A percentile compares a stretch with the other conserved stretches of the same genome.
Conservation (phyloP, 1,140 invertebrate species). For the Drosophila melanica region DNA sequence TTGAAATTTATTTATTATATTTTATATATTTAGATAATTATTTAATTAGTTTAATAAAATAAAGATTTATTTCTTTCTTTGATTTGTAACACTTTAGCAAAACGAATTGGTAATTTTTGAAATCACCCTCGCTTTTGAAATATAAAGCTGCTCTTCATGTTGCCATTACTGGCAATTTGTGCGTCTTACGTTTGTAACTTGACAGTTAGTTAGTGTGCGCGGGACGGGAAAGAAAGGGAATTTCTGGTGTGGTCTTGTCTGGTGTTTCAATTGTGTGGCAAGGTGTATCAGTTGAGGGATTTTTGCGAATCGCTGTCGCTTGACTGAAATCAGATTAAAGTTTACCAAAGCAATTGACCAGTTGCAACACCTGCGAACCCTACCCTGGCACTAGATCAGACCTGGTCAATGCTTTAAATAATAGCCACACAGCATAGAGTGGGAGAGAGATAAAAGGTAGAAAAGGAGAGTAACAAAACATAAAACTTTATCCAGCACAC, state of each 20-base stretch:
- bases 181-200: conserved; percentile 63
- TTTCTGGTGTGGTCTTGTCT: conserved; percentile 24
- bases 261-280: conserved; percentile 32
- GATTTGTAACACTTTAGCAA: neutral
- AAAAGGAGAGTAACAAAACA: neutral
- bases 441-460: neutral
- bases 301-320: conserved; percentile 18
- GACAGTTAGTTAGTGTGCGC: conserved; percentile 62
- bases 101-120: neutral
- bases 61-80: neutral
- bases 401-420: neutral
- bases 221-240: neutral
- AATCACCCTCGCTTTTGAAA: neutral
- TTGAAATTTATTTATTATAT: too few relatives aligned
- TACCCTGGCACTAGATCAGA: neutral
- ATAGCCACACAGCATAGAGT: conserved; percentile 4
- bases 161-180: conserved; percentile 68
- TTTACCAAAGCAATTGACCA: conserved; percentile 29
- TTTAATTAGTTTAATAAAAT: too few relatives aligned
- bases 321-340: conserved; percentile 47
- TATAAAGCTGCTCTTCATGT: neutral
- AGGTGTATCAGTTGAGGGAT: conserved; percentile 31
- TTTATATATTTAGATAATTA: neutral
- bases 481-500: conserved; percentile 25
- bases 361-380: conserved; percentile 29